Conservation (phyloP, 2,797 vertebrate species). For the Phaenicophaeus curvirostris region DNA sequence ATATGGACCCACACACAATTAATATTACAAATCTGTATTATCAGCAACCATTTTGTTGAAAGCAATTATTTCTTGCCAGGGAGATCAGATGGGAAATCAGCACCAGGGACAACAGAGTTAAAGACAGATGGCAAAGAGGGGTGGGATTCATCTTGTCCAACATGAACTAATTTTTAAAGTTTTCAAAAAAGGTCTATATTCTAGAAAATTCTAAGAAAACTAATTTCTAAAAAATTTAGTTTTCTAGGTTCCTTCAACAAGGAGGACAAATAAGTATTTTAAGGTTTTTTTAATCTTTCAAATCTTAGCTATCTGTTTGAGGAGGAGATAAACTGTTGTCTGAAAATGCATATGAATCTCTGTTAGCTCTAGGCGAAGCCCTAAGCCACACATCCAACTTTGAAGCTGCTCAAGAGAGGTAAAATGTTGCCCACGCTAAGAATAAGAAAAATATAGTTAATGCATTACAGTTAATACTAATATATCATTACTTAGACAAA, state of each 20-base stretch:
- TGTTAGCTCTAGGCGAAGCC: neutral
- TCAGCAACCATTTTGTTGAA: conserved; percentile 11
- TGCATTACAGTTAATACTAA: neutral
- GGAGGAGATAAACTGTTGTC: neutral
- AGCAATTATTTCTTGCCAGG: conserved; percentile 51
- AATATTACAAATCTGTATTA: neutral
- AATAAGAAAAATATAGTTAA: neutral
- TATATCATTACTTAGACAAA: neutral
- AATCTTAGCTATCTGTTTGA: neutral
- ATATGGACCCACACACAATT: neutral
- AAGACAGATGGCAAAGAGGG: conserved; percentile 62
- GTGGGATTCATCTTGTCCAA: conserved; percentile 47
- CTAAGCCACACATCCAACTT: neutral
- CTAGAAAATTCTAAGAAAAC: neutral
- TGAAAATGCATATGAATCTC: neutral
- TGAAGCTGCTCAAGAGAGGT: neutral
- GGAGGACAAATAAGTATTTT: neutral
- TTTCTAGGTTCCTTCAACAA: neutral
- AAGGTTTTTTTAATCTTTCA: neutral
- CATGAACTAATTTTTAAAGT: neutral
- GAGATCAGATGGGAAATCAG: conserved; percentile 57
- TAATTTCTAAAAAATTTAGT: neutral
- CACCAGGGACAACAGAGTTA: conserved; percentile 61
- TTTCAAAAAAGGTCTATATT: neutral
- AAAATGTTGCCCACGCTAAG: neutral